Percentiles rank a stretch among this genome's conserved stretches.
These are phyloP conservation scores for Pterois miles DNA, from an alignment of 2,797 vertebrate species.

Conservation along the genomic window DNA sequence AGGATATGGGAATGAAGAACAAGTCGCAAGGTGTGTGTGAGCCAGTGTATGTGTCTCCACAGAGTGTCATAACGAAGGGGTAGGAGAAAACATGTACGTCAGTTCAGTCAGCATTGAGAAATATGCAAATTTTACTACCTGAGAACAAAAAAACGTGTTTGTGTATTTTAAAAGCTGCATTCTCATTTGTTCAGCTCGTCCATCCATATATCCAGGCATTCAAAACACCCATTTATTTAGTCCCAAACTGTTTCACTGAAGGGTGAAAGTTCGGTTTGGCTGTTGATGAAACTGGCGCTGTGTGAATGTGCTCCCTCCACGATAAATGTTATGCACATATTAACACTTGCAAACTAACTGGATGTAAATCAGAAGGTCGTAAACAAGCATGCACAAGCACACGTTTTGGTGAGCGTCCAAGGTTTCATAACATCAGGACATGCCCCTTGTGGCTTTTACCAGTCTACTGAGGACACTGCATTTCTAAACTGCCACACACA, in stretches of 20 bases:
- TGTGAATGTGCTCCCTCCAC: constrained; percentile 19
- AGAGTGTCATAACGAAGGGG: constrained; percentile 34
- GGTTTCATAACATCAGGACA: constrained; percentile 32
- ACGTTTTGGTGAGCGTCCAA: constrained; percentile 27
- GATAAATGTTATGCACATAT: constrained; percentile 26
- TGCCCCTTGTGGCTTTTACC: constrained; percentile 28
- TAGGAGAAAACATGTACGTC: constrained; percentile 38
- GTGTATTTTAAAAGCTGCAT: constrained; percentile 29
- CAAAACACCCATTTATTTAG: constrained; percentile 28
- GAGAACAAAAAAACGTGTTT: constrained; percentile 16
- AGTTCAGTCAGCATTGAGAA: constrained; percentile 32
- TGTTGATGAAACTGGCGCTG: constrained; percentile 40
- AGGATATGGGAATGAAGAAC: constrained; percentile 57
- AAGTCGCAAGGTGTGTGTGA: constrained; percentile 7
- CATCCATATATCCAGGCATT: constrained; percentile 24
- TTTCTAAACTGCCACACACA: constrained; percentile 13
- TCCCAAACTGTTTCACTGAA: constrained; percentile 16
- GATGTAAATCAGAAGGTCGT: constrained; percentile 27
- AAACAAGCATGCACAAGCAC: constrained; percentile 15
- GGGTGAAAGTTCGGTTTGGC: constrained; percentile 38
- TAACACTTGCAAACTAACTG: not conserved
- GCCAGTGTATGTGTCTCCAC: constrained; percentile 26
- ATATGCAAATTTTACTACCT: constrained; percentile 9
- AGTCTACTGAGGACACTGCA: constrained; percentile 29
- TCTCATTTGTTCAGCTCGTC: constrained; percentile 16